Evolutionary conservation across 2,888 invertebrate species (phyloP), one percentile per base, ranked within the genome.

Genomic region (Buathra laborator): DNA sequence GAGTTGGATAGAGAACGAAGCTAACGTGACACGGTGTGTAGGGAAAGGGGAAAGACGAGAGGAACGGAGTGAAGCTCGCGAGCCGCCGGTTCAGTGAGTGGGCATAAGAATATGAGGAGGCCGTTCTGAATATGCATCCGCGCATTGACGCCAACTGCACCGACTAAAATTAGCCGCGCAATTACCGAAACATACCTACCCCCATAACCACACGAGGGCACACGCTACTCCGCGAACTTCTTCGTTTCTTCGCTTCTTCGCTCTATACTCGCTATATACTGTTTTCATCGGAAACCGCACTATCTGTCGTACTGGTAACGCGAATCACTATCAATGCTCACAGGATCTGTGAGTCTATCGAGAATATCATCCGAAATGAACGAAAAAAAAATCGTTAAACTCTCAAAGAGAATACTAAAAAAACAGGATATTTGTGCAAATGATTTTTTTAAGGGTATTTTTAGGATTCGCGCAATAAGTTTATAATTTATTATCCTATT

Each of bases 111-210:
- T 92, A 92, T 92, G 91, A 92, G 91, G 90, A 91, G 91, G 89
- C 89, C 91, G 92, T 91, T 92, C 93, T 92, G 93, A 94, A 93
- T 93, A 93, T 92, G 93, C 93, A 93, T 92, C 91, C 93, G 92
- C 92, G 93, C 93, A 93, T 93, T 93, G 91, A 93, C 93, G 92
- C 93, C 92, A 93, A 93, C 92, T 92, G 93, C 92, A 89, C 89
- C 90, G 86, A 91, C 92, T 93, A 93, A 93, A 93, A 92, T 93
- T 93, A 93, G 93, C 93, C 90, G 89, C 88, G 93, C 91, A 93
- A 93, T 93, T 93, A 93, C 92, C 91, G 92, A 92, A 92, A 92
- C 93, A 92, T 91, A 92, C 90, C 90, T 90, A 88, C 89, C 89
- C 89, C 90, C 91, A 90, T 92, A 92, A 92, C 87, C 86, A 14